phyloP scores from a whole-genome alignment of 2,888 invertebrate genomes.

The Pteria penguin region DNA sequence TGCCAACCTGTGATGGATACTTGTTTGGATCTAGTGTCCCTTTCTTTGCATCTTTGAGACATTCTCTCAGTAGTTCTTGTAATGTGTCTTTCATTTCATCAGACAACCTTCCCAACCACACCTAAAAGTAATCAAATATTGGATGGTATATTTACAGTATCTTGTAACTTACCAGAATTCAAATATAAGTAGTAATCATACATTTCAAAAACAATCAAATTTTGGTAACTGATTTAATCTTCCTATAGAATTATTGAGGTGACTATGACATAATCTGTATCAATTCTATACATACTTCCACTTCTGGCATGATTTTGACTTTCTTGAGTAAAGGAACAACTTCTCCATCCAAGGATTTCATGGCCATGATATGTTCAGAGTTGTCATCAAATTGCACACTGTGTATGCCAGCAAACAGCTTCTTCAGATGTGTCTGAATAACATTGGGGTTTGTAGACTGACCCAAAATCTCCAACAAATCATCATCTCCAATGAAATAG shows the following conservation, averaged over 20 bases:
- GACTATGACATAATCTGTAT: too few relatives aligned
- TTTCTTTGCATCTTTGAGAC: constrained; percentile 81
- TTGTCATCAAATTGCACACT: constrained; percentile 85
- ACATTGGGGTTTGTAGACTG: constrained; percentile 93
- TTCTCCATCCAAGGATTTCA: constrained; percentile 89
- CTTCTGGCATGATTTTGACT: constrained; percentile 87
- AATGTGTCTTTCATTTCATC: constrained; percentile 90
- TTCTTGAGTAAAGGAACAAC: constrained; percentile 85
- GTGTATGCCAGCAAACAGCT: constrained; percentile 89
- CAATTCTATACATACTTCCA: constrained; percentile 89
- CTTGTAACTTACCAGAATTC: too few relatives aligned
- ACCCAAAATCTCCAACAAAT: constrained; percentile 95
- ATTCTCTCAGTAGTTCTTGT: constrained; percentile 85
- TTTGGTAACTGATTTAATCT: too few relatives aligned
- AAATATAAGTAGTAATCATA: too few relatives aligned
- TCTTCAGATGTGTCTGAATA: constrained; percentile 96
- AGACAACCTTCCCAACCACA: constrained; percentile 89
- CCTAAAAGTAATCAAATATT: constrained; percentile 68
- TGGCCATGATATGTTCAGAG: constrained; percentile 84
- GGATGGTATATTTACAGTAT: background rate
- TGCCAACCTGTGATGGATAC: constrained; percentile 86
- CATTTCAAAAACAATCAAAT: too few relatives aligned
- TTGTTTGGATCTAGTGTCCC: constrained; percentile 83
- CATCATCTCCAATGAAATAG: constrained; percentile 98
- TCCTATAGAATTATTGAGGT: too few relatives aligned